Base-by-base conservation (phyloP, 1,140 invertebrate genomes). In the Drosophila setifemur region DNA sequence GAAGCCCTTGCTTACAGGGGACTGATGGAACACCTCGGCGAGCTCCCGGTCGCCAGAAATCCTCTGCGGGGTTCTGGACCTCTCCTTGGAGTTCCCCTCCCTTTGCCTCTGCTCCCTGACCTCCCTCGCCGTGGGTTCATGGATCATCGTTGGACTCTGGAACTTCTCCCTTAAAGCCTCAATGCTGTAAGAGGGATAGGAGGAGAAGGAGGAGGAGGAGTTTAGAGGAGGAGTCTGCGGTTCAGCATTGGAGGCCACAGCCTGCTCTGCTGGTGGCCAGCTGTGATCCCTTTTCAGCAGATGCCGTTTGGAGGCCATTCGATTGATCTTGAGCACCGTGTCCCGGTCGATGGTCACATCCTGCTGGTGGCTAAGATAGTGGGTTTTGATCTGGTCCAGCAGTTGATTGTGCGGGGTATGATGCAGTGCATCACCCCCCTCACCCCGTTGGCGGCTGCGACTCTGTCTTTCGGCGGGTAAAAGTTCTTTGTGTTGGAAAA, bases 271-370 rank as follows among this genome's bases (percentile, higher is more conserved):
- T 4, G 89, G 89, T 9, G 89, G 89, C 89, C 89, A 90, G 35
- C 89, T 90, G 68, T 90, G 74, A 48, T 90, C 89, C 8, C 89
- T 63, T 44, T 73, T 86, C 35, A 78, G 73, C 18, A 88, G 52
- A 63, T 82, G 72, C 0, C 73, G 55, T 4, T 86, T 79, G 43
- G 77, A 81, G 28, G 83, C 72, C 53, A 88, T 18, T 0, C 89
- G 85, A 61, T 90, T 90, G 47, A 90, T 90, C 40, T 86, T 78
- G n/a, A 90, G 43, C 25, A 90, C 89, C 2, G 89, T 89, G 37
- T 90, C 89, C 40, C 89, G 54, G 53, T 89, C 89, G 26, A 90
- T 75, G 52, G 71, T 77, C 18, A 90, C 58, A 18, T 89, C 83
- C 53, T 89, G 71, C 45, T 89, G 88, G 18, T 88, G 88, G 52